Conservation (phyloP, 2,113 vertebrate species). For the Notarius lentiginosus region DNA sequence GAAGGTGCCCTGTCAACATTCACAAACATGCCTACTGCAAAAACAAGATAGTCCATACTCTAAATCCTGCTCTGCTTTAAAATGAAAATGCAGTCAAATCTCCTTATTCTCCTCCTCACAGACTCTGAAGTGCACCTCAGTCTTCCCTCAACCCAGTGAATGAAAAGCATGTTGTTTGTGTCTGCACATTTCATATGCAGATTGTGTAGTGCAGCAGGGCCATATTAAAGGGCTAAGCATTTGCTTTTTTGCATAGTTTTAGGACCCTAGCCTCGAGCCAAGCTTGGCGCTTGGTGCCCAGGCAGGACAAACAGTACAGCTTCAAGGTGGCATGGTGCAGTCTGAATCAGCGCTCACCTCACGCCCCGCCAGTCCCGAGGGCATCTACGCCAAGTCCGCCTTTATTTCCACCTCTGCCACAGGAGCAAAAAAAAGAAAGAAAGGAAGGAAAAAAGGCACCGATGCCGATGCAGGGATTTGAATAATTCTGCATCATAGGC, state of each 20-base stretch:
- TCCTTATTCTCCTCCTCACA: constrained; percentile 24
- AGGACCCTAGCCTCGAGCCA: constrained; percentile 52
- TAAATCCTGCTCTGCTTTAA: constrained; percentile 24
- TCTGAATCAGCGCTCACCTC: constrained; percentile 55
- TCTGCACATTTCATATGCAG: constrained; percentile 61
- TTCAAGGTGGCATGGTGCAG: constrained; percentile 63
- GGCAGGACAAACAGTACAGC: constrained; percentile 52
- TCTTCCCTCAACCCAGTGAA: constrained; percentile 40
- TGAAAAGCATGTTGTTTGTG: constrained; percentile 59
- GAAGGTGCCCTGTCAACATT: constrained; percentile 23
- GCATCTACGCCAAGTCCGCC: constrained; percentile 56
- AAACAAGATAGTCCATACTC: constrained; percentile 26
- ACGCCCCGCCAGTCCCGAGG: constrained; percentile 55
- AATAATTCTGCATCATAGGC: constrained; percentile 72
- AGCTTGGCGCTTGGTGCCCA: constrained; percentile 39
- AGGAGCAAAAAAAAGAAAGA: constrained; percentile 41
- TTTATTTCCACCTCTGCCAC: constrained; percentile 60
- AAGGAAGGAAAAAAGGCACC: constrained; percentile 7
- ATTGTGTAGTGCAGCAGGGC: constrained; percentile 32
- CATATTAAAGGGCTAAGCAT: constrained; percentile 49
- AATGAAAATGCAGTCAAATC: constrained; percentile 41
- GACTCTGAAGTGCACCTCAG: constrained; percentile 11
- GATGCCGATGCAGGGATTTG: constrained; percentile 63
- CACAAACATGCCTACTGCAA: constrained; percentile 26
- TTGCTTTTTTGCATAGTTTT: constrained; percentile 48